These are phyloP conservation scores for Gymnogyps californianus DNA, from an alignment of 2,113 vertebrate genomes.

Conservation along the genomic window DNA sequence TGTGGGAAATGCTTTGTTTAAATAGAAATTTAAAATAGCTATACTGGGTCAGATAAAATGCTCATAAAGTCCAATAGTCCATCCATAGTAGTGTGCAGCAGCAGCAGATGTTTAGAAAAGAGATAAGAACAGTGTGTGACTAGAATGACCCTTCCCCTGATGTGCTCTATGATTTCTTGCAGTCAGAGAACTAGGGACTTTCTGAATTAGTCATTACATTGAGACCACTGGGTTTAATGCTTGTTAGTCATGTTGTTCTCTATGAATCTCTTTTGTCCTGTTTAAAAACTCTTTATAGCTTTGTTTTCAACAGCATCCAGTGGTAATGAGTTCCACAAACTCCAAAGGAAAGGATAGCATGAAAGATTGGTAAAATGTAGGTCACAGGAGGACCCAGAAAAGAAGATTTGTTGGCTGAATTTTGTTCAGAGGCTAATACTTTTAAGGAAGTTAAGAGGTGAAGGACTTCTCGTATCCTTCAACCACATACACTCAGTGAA, in stretches of 20 bases:
- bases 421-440: background rate
- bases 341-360: background rate
- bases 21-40: background rate
- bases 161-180: fast-evolving
- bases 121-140: background rate
- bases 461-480: background rate
- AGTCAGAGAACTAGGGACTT: background rate
- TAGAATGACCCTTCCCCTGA: background rate
- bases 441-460: background rate
- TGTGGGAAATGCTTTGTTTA: background rate
- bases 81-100: background rate
- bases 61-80: background rate
- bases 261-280: background rate
- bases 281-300: background rate
- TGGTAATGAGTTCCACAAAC: background rate
- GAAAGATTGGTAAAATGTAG: background rate
- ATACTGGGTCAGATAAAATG: background rate
- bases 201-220: background rate
- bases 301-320: background rate
- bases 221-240: background rate
- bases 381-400: background rate
- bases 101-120: background rate
- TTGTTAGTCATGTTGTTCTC: background rate
- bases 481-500: background rate
- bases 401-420: background rate